A percentile compares a stretch with the other conserved stretches of the same genome.
Conservation (phyloP, 2,113 vertebrate species). For the Xiphorhynchus elegans region DNA sequence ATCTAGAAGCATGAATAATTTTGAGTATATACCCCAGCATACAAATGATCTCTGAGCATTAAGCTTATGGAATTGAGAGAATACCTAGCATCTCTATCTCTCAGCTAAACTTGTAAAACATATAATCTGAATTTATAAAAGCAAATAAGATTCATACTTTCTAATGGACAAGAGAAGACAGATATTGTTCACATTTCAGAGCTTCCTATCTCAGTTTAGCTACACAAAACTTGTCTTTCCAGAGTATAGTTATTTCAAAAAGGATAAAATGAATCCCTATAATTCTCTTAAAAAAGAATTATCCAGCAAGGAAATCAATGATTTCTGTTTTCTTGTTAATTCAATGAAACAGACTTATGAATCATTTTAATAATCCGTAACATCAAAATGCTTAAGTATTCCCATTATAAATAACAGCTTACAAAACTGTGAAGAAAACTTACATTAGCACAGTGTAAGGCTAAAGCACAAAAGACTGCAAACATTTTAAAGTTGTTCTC, state of each 20-base stretch:
- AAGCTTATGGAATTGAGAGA: neutral
- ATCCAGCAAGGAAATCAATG: neutral
- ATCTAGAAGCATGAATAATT: neutral
- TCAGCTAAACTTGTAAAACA: neutral
- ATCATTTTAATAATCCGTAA: neutral
- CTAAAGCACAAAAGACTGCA: constrained; percentile 97
- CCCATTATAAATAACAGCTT: neutral
- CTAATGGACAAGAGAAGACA: neutral
- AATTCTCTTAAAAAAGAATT: neutral
- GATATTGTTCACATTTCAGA: neutral
- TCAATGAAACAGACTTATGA: neutral
- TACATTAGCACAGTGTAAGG: constrained; percentile 99
- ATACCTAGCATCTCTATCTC: neutral
- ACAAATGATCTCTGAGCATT: neutral
- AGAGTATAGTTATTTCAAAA: neutral
- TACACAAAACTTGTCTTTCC: neutral
- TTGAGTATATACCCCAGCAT: neutral
- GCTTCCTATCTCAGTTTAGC: neutral
- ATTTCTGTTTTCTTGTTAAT: neutral
- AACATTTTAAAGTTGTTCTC: constrained; percentile 99
- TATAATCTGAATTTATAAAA: neutral
- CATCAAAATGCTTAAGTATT: neutral
- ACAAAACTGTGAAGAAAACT: constrained; percentile 66
- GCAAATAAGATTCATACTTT: neutral
- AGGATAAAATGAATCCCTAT: neutral